These are phyloP conservation scores for Megaceryle maxima DNA, from an alignment of 2,113 vertebrate species.

Conservation along the genomic window DNA sequence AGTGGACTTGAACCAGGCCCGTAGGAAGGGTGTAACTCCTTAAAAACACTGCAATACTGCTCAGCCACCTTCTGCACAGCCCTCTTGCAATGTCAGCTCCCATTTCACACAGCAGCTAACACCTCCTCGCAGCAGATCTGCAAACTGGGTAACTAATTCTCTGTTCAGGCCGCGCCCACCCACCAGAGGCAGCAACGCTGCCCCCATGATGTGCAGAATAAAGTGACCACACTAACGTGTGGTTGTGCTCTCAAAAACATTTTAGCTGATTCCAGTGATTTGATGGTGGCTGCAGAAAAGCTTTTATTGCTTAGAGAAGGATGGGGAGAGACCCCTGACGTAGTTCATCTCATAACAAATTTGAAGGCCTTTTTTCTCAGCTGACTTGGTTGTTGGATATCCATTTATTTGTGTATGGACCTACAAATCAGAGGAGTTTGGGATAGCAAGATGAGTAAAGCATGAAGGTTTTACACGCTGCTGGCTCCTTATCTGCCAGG, in stretches of 20 bases:
- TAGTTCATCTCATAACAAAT: background rate
- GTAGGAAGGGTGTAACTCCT: background rate
- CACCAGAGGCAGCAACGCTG: rapidly evolving
- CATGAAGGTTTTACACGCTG: background rate
- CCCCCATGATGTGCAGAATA: rapidly evolving
- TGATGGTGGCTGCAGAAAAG: background rate
- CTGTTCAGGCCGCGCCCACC: rapidly evolving
- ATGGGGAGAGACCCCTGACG: background rate
- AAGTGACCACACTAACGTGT: rapidly evolving
- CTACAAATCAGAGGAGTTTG: background rate
- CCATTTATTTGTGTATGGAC: background rate
- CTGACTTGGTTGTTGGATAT: background rate
- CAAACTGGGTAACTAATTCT: rapidly evolving
- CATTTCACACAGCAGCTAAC: background rate
- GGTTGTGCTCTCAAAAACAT: background rate
- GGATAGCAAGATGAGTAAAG: background rate
- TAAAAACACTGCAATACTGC: background rate
- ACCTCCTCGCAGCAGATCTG: background rate
- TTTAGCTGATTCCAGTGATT: background rate
- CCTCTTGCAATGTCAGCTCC: background rate
- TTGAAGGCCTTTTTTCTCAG: background rate
- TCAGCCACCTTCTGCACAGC: background rate
- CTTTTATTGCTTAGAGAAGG: background rate
- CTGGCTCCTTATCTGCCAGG: rapidly evolving
- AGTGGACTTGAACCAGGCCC: background rate